Base-by-base conservation (phyloP, 2,888 invertebrate genomes). In the Torymus aiolomorphi region DNA sequence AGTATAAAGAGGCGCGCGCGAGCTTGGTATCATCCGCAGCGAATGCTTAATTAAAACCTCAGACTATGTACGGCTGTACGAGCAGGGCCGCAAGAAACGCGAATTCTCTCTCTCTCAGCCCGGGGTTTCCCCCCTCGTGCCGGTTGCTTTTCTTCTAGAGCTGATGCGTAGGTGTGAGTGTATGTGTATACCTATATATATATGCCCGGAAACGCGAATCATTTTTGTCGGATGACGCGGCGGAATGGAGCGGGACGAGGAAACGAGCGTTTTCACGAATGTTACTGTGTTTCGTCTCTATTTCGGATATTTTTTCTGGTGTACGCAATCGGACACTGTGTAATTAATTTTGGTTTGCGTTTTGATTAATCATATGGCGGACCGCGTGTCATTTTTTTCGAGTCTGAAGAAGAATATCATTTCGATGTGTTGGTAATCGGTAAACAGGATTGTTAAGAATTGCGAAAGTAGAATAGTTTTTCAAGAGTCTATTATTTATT, bases 1-100 rank as follows among this genome's bases (percentile, higher is more conserved):
- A 92, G 92, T 92, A 92, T 92, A 92, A 92, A 92, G 91, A 92
- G 91, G 31, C 54, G 31, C 42, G 42, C 42, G 42, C 8, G 8
- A 86, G 87, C 88, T 42, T 42, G 88, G 89, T 89, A 89, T 89
- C 89, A 87, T 89, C 88, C 89, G 85, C 87, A 87, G 88, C 86
- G 88, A 89, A 89, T 89, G 89, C 89, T 90, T 90, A 90, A 90
- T 90, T 90, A 90, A 90, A 90, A 90, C 89, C 89, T 89, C 89
- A 90, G 88, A 88, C 89, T 88, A 42, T 42, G 42, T 42, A 42
- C 42, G 42, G 42, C 42, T 42, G 42, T 42, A 8, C 8, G 42
- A 5, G 42, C 5, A 8, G 42, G 8, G 42, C 82, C 84, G 83
- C 84, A 85, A 84, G 84, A 85, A 85, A 83, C 82, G 82, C 63